Base-by-base conservation (phyloP, 2,888 invertebrate genomes). In the Cyaniris semiargus region DNA sequence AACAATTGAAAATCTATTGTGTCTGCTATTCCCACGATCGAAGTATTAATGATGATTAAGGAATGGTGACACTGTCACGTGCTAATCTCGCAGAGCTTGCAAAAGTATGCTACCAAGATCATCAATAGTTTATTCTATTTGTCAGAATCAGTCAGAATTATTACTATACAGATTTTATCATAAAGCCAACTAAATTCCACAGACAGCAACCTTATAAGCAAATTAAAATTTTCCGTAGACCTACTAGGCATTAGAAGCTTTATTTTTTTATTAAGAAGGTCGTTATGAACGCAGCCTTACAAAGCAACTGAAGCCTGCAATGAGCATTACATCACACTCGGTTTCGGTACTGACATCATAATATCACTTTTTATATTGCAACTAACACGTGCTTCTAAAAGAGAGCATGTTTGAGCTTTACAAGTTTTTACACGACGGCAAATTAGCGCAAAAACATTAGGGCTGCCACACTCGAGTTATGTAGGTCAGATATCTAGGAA, bases 321-420 rank as follows among this genome's bases (percentile, higher is more conserved):
- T 72, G 58, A 38, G 78, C 80, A 77, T 81, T 79, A 81, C 78
- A 81, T 82, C 82, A 81, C 78, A 81, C 80, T 79, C 79, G 70
- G 79, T 79, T 79, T 79, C 34, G 79, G 78, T 76, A 75, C 81
- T 82, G 82, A 83, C 81, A 82, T 82, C 83, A 83, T 81, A 76
- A 78, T 79, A 76, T 76, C 75, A 79, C 78, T 82, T 81, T 80
- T 83, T 81, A 78, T 78, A 70, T 70, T 77, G 76, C 78, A 78
- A 80, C 71, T 77, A 79, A 78, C 81, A 81, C 80, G 82, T 81
- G 81, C 80, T 80, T 80, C 76, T 80, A 78, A 82, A 81, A 81
- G 81, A 81, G 81, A 81, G 81, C 80, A 78, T 71, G 76, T 81
- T 81, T 82, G 27, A 21, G 72, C 78, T 75, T 76, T 78, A 78